These are phyloP conservation scores for Himalopsyche japonica DNA, from an alignment of 2,888 invertebrate species.

Conservation along the genomic window DNA sequence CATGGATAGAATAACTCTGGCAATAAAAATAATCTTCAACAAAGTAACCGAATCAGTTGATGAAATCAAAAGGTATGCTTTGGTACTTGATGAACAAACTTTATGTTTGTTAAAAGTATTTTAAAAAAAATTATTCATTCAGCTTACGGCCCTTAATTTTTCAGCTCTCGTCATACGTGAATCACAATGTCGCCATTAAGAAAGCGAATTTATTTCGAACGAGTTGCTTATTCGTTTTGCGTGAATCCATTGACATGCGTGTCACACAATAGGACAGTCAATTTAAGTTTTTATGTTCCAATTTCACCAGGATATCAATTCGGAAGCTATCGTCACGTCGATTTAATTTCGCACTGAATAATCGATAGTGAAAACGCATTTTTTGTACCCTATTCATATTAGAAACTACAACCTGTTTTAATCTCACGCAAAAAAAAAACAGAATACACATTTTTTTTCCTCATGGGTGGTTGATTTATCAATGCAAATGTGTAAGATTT, in stretches of 20 bases:
- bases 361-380: not conserved
- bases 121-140: too few species aligned
- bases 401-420: not conserved
- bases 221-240: not conserved
- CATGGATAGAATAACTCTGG: too few species aligned
- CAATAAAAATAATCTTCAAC: too few species aligned
- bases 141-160: too few species aligned
- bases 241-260: not conserved
- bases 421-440: not conserved
- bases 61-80: too few species aligned
- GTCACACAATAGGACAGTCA: not conserved
- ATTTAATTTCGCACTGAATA: not conserved
- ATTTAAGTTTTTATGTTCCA: not conserved
- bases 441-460: not conserved
- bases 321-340: not conserved
- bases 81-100: too few species aligned
- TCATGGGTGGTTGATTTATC: not conserved
- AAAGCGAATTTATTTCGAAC: not conserved
- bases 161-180: not conserved
- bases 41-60: too few species aligned
- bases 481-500: not conserved
- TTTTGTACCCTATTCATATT: not conserved
- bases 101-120: too few species aligned
- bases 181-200: not conserved
- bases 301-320: not conserved